A percentile compares a stretch with the other conserved stretches of the same genome.
Conservation (phyloP, 2,888 invertebrate species). For the Hypomecis punctinalis region DNA sequence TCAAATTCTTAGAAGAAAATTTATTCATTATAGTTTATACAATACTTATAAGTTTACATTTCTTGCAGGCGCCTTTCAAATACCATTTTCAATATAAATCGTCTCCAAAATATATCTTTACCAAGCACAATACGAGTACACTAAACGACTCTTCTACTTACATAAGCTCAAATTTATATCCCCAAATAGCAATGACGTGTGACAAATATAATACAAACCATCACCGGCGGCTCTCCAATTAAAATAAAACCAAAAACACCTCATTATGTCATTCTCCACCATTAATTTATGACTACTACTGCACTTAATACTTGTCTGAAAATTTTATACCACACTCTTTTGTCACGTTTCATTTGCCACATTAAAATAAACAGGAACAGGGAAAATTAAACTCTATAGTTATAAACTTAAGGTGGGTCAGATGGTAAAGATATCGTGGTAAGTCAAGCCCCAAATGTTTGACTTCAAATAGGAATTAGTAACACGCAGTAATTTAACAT, state of each 20-base stretch:
- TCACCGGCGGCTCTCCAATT: slow-evolving; percentile 35
- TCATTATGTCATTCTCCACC: slow-evolving; percentile 76
- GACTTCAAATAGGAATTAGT: slow-evolving; percentile 71
- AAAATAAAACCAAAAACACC: slow-evolving; percentile 52
- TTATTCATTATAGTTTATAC: too few relatives aligned
- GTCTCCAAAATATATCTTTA: too few relatives aligned
- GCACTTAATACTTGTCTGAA: slow-evolving; percentile 72
- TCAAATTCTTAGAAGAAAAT: too few relatives aligned
- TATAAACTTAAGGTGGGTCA: neutral
- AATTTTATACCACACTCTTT: slow-evolving; percentile 64
- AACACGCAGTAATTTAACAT: slow-evolving; percentile 55
- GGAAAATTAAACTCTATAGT: slow-evolving; percentile 30
- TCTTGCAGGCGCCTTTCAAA: too few relatives aligned
- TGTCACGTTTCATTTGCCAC: slow-evolving; percentile 49
- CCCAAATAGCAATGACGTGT: slow-evolving; percentile 34
- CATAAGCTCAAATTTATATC: slow-evolving; percentile 8
- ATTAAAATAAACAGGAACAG: neutral
- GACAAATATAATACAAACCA: slow-evolving; percentile 33
- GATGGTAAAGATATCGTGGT: slow-evolving; percentile 34
- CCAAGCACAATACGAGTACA: too few relatives aligned
- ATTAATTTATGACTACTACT: slow-evolving; percentile 66
- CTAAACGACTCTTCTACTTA: too few relatives aligned
- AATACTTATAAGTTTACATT: too few relatives aligned
- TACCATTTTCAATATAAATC: too few relatives aligned
- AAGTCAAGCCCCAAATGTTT: slow-evolving; percentile 62